These are phyloP conservation scores for Heliconius ethilla DNA, from an alignment of 2,888 invertebrate species.

Conservation along the genomic window DNA sequence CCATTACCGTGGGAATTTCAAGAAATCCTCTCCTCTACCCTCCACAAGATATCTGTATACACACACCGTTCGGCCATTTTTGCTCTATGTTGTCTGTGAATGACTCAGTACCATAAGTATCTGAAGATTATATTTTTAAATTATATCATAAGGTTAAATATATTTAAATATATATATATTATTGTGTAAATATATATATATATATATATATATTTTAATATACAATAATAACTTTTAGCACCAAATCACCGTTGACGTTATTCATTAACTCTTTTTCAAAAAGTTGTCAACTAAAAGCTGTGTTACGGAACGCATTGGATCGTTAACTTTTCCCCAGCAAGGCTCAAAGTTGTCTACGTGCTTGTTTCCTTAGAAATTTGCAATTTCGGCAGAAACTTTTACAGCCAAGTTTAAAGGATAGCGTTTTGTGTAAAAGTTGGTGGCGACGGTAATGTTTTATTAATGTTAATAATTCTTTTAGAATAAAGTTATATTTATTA, in stretches of 20 bases:
- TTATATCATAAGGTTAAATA: too few species aligned
- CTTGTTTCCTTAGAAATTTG: conserved; percentile 53
- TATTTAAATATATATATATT: too few species aligned
- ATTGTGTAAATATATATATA: too few species aligned
- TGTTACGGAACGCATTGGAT: conserved; percentile 47
- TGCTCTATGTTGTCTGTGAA: too few species aligned
- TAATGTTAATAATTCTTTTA: neutral
- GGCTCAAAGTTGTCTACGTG: conserved; percentile 44
- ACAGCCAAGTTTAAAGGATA: conserved; percentile 40
- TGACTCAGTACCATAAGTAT: too few species aligned
- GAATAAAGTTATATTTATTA: too few species aligned
- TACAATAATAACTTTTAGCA: neutral
- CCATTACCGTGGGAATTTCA: too few species aligned
- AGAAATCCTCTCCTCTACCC: too few species aligned
- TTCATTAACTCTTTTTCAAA: conserved; percentile 36
- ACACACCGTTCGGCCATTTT: too few species aligned
- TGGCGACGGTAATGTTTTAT: conserved; percentile 32
- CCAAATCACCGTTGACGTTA: conserved; percentile 14
- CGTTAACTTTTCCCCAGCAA: conserved; percentile 43
- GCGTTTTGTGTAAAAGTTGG: conserved; percentile 40
- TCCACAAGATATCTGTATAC: too few species aligned
- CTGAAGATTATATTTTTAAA: too few species aligned
- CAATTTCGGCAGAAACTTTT: conserved; percentile 49
- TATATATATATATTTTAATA: too few species aligned
- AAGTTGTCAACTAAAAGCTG: conserved; percentile 48